Percentiles rank a stretch among this genome's conserved stretches.
phyloP scores from a whole-genome alignment of 2,888 invertebrate genomes.

The Synergus gifuensis region DNA sequence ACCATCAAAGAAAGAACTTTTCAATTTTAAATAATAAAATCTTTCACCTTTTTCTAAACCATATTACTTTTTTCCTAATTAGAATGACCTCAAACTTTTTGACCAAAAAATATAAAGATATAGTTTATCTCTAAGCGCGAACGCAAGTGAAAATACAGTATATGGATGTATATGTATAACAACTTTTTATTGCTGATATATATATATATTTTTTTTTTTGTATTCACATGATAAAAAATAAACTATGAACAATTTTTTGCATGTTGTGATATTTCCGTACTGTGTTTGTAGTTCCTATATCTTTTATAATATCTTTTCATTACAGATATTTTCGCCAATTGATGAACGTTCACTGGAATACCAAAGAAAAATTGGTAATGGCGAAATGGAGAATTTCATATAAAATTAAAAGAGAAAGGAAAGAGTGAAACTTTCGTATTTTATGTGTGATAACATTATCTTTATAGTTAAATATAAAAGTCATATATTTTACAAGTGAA shows the following conservation, averaged over 20 bases:
- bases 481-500: constrained; percentile 38
- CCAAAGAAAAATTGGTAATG: constrained; percentile 13
- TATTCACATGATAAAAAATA: constrained; percentile 85
- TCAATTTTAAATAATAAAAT: neutral
- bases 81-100: neutral
- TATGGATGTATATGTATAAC: constrained; percentile 77
- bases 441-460: constrained; percentile 39
- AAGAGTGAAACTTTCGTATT: constrained; percentile 22
- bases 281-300: constrained; percentile 39
- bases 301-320: constrained; percentile 42
- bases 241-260: constrained; percentile 81
- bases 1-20: neutral
- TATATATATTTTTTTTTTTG: constrained; percentile 75
- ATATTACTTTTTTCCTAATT: no score
- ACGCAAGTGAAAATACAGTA: constrained; percentile 13
- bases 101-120: neutral
- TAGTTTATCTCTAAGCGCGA: neutral
- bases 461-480: constrained; percentile 41
- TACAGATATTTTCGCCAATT: neutral
- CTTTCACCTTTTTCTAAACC: neutral
- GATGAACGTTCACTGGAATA: neutral
- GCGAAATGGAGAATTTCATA: constrained; percentile 24
- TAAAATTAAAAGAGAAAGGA: constrained; percentile 15
- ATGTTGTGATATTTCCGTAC: constrained; percentile 47
- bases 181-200: constrained; percentile 83